Percentiles rank a stretch among this genome's conserved stretches.
Conservation (phyloP, 1,140 invertebrate genomes). For the Achatina immaculata region DNA sequence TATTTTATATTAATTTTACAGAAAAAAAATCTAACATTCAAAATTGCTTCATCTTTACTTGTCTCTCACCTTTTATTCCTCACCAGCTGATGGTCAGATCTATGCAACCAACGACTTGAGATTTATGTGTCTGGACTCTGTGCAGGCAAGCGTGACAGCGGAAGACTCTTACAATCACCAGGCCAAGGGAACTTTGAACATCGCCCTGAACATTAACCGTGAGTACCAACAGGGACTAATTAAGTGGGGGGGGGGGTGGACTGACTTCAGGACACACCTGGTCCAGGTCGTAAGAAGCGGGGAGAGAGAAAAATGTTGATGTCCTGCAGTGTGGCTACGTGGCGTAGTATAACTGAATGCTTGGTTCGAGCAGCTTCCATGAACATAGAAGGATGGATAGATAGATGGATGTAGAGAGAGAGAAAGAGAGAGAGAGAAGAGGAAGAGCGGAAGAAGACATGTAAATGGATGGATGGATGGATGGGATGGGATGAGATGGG, state of each 20-base stretch:
- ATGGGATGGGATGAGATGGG: no score
- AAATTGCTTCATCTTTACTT: no score
- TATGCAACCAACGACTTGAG: slow-evolving; percentile 15
- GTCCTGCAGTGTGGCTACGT: background rate
- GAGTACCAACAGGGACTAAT: no score
- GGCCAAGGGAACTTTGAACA: background rate
- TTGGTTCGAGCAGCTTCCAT: background rate
- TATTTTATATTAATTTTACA: no score
- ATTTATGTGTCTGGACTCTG: background rate
- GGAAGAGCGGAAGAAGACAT: background rate
- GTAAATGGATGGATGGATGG: no score
- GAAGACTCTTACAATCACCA: slow-evolving; percentile 1
- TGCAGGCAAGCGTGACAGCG: background rate
- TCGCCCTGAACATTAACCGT: background rate
- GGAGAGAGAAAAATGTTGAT: background rate
- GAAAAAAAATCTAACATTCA: no score
- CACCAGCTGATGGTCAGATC: slow-evolving; percentile 21
- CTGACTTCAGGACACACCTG: background rate
- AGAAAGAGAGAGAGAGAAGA: background rate
- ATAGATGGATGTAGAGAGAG: no score
- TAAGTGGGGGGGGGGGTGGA: no score
- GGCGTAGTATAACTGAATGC: background rate
- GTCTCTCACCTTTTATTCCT: no score
- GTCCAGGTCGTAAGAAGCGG: background rate
- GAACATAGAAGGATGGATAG: background rate